These are phyloP conservation scores for Cyrtodaria siliqua DNA, from an alignment of 2,888 invertebrate species.

Conservation along the genomic window DNA sequence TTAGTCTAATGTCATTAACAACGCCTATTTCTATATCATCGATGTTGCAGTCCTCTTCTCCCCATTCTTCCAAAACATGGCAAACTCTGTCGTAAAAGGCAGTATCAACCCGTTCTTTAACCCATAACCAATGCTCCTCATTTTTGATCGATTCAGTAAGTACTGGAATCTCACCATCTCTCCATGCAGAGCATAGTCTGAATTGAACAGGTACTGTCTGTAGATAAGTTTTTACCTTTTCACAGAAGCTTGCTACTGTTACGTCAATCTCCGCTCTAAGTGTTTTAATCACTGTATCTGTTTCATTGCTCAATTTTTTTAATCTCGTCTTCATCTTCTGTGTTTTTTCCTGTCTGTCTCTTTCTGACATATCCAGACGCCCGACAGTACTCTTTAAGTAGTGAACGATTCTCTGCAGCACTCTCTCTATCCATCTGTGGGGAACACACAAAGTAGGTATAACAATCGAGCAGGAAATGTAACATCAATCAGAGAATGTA, in stretches of 20 bases:
- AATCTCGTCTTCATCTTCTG: conserved; percentile 49
- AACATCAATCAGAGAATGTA: too few relatives aligned
- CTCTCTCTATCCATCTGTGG: conserved; percentile 76
- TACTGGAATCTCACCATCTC: conserved; percentile 58
- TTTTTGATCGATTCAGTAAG: conserved; percentile 21
- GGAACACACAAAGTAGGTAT: too few relatives aligned
- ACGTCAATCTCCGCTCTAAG: conserved; percentile 50
- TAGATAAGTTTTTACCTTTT: conserved; percentile 48
- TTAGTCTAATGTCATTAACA: conserved; percentile 51
- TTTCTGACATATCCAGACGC: conserved; percentile 66
- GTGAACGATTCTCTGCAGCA: conserved; percentile 67
- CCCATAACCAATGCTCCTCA: conserved; percentile 42
- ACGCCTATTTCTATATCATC: conserved; percentile 55
- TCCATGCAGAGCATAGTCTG: conserved; percentile 60
- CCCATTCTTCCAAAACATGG: conserved; percentile 59
- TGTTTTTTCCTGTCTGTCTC: conserved; percentile 63
- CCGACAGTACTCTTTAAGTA: conserved; percentile 69
- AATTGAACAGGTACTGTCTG: conserved; percentile 43
- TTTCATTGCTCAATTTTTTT: conserved; percentile 49
- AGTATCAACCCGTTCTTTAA: conserved; percentile 53
- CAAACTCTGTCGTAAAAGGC: conserved; percentile 58
- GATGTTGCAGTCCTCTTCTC: conserved; percentile 48
- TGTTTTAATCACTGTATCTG: conserved; percentile 53
- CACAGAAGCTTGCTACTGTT: conserved; percentile 44
- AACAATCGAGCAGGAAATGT: too few relatives aligned